A percentile compares a stretch with the other conserved stretches of the same genome.
Conservation (phyloP, 2,797 vertebrate genomes). For the Anabacerthia variegaticeps region DNA sequence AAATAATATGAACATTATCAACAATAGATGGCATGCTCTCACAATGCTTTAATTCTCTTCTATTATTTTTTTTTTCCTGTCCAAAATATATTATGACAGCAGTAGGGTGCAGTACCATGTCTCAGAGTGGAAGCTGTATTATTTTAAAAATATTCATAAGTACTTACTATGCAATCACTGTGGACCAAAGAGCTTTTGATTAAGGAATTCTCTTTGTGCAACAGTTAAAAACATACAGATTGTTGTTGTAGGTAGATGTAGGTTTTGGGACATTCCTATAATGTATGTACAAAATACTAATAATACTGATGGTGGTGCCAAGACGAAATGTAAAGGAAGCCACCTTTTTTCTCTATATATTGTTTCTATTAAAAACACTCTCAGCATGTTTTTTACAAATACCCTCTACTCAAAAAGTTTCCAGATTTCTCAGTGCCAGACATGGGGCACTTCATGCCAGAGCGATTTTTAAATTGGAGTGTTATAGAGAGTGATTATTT, state of each 20-base stretch:
- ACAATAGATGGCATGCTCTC: not conserved
- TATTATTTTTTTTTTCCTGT: not conserved
- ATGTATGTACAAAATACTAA: not conserved
- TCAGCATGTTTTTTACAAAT: not conserved
- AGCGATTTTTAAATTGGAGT: constrained; percentile 46
- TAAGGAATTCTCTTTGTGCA: not conserved
- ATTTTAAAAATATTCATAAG: not conserved
- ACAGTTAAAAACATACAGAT: not conserved
- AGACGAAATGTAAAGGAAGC: not conserved
- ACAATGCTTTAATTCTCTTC: not conserved
- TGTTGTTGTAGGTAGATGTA: not conserved
- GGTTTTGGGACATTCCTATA: not conserved
- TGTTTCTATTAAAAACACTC: not conserved
- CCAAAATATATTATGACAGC: not conserved
- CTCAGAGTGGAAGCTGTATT: not conserved
- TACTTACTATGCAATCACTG: not conserved
- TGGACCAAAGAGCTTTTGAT: not conserved
- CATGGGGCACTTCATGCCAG: constrained; percentile 8
- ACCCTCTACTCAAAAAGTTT: not conserved
- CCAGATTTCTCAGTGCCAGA: constrained; percentile 7
- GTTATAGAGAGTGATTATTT: constrained; percentile 69
- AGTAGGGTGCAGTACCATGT: not conserved
- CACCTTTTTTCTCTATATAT: not conserved
- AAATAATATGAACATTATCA: not conserved
- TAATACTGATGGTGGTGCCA: not conserved